Base-by-base conservation (phyloP, 2,888 invertebrate genomes). In the Temnothorax ravouxi region DNA sequence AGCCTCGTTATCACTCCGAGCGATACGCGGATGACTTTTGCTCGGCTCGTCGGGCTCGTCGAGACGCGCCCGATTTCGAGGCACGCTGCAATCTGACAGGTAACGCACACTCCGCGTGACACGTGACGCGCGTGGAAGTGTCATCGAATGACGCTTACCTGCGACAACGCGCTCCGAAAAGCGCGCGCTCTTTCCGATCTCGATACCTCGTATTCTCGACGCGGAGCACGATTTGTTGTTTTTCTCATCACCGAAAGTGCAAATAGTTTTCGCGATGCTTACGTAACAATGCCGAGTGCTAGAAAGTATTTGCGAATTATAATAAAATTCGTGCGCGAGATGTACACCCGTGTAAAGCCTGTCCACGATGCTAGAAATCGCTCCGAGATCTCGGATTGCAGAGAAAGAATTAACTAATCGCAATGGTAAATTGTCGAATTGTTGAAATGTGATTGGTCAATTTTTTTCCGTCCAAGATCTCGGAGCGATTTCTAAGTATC, bases 51-150 rank as follows among this genome's bases (percentile, higher is more conserved):
- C 86, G 88, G 72, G 41, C 67, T 64, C 81, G 54, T 76, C 86
- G 88, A 87, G 88, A 88, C 88, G 85, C 91, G 34, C 82, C 82
- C 87, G 25, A 67, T 67, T 72, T 84, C 85, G 86, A 83, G 83
- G 61, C 67, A 83, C 79, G 83, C 85, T 75, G 59, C 84, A 74
- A 85, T 89, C 86, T 88, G 88, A 88, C 90, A 90, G 90, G 90
- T 90, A 89, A 74, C 47, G 18, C 54, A 59, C 74, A 59, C 74
- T 76, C 62, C 66, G 71, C 59, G 69, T 67, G 71, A 87, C 90
- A 84, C 83, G 85, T 90, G 89, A 89, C 79, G 79, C 44, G 74
- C 79, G 56, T 72, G 79, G 59, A 74, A 72, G 44, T 77, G 44
- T 66, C 52, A 59, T 50, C 64, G 41, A 25, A 34, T 61, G 71